Evolutionary conservation across 2,888 invertebrate genomes (phyloP), one percentile per base, ranked within the genome.

Genomic region (Caenorhabditis auriculariae): DNA sequence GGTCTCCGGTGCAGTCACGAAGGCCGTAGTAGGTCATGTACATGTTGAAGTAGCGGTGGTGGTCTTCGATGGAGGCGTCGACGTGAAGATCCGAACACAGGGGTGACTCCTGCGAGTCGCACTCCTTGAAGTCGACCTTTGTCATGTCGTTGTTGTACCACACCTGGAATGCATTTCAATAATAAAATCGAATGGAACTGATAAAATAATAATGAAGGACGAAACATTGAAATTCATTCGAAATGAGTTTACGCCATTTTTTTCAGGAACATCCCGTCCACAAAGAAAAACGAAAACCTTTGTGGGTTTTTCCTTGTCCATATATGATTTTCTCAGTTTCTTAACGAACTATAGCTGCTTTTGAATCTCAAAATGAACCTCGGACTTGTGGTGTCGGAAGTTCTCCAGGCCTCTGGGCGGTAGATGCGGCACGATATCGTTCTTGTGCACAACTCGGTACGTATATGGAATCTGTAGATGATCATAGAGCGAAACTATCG

Each of bases 111-210:
- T 71, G 66, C 9, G 48, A 50, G 15, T 50, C 46, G 44, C 71
- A 71, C 26, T 63, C 64, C 21, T 53, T 54, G 48, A 51, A 71
- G 28, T 55, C 43, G 9, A 58, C 56, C 2, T 43, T 47, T n/a
- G 53, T 47, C 74, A 74, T 74, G 32, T 72, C 60, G 58, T 74
- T 74, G 54, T 73, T 46, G 55, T 74, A 74, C 66, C 68, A 74
- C 21, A 67, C 47, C 61, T 61, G 19, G 15, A 47, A n/a, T 23
- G 12, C 23, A 23, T 27, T 7, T n/a, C n/a, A n/a, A n/a, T n/a
- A n/a, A n/a, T n/a, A n/a, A n/a, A n/a, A n/a, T n/a, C n/a, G n/a
- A n/a, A n/a, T n/a, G n/a, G n/a, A n/a, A n/a, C n/a, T n/a, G n/a
- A n/a, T n/a, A n/a, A n/a, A n/a, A n/a, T n/a, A n/a, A n/a, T n/a